Evolutionary conservation across 2,888 invertebrate species (phyloP).

Genomic region (Rhabditophanes sp.): DNA sequence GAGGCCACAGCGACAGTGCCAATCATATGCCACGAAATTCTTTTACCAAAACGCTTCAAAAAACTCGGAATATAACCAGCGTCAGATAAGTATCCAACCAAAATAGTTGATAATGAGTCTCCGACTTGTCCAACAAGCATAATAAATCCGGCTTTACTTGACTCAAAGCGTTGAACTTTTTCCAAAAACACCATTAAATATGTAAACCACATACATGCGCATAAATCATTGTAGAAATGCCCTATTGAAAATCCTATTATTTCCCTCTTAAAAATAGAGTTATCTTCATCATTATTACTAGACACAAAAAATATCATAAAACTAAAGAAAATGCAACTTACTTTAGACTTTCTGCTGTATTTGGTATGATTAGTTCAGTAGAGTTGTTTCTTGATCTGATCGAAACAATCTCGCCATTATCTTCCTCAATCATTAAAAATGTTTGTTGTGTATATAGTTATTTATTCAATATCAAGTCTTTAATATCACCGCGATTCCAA

Average conservation of each 20-base stretch:
- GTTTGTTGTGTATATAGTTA: too few relatives aligned
- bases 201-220: slow-evolving; percentile 47
- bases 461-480: too few relatives aligned
- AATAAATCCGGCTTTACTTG: slow-evolving; percentile 50
- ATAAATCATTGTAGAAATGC: slow-evolving; percentile 75
- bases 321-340: too few relatives aligned
- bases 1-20: slow-evolving; percentile 56
- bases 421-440: too few relatives aligned
- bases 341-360: too few relatives aligned
- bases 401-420: too few relatives aligned
- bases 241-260: slow-evolving; percentile 54
- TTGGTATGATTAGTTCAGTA: too few relatives aligned
- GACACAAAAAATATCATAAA: too few relatives aligned
- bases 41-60: slow-evolving; percentile 55
- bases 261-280: slow-evolving; percentile 3
- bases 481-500: too few relatives aligned
- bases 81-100: slow-evolving; percentile 68
- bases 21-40: slow-evolving; percentile 75
- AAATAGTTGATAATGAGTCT: slow-evolving; percentile 62
- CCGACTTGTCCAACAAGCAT: slow-evolving; percentile 58
- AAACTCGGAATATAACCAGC: slow-evolving; percentile 52
- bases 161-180: slow-evolving; percentile 12
- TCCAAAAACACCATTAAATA: not conserved
- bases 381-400: too few relatives aligned
- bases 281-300: slow-evolving; percentile 1